A percentile compares a stretch with the other conserved stretches of the same genome.
phyloP scores from a whole-genome alignment of 2,888 invertebrate genomes.

The Tryphoninae sp. region DNA sequence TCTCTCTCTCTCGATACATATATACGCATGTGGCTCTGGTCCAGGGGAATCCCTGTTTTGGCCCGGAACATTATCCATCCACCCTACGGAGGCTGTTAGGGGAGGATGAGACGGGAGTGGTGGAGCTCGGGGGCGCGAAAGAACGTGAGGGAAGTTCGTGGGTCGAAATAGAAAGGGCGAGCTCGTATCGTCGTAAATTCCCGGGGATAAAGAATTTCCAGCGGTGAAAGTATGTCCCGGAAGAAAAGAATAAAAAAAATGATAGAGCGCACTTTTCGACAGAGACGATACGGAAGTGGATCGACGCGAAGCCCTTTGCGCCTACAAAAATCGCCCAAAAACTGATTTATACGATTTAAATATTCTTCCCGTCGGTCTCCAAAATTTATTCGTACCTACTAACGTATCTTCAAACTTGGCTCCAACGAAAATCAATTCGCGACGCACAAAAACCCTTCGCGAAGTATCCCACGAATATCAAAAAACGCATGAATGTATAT shows the following conservation, averaged over 20 bases:
- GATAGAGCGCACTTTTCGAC: slow-evolving; percentile 31
- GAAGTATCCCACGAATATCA: background rate
- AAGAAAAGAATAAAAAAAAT: slow-evolving; percentile 7
- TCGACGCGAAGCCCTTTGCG: slow-evolving; percentile 20
- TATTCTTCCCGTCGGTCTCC: background rate
- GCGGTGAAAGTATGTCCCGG: slow-evolving; percentile 42
- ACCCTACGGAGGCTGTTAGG: slow-evolving; percentile 10
- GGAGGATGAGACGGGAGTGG: too few relatives aligned
- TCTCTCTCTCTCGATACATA: background rate
- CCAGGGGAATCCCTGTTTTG: slow-evolving; percentile 44
- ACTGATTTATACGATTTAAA: slow-evolving; percentile 15
- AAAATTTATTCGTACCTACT: background rate
- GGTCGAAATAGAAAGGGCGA: background rate
- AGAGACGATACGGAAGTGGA: slow-evolving; percentile 17
- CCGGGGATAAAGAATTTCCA: slow-evolving; percentile 45
- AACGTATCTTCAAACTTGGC: background rate
- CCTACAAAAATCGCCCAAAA: slow-evolving; percentile 6
- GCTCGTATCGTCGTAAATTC: slow-evolving; percentile 51
- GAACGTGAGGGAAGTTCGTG: slow-evolving; percentile 31
- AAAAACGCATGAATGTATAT: too few relatives aligned
- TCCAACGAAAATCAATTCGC: background rate
- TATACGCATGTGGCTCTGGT: slow-evolving; percentile 15
- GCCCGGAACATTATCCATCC: slow-evolving; percentile 51
- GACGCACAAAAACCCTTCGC: background rate
- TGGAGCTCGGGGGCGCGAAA: slow-evolving; percentile 29